Base-by-base conservation (phyloP, 1,140 invertebrate species). In the Bombyx mori region DNA sequence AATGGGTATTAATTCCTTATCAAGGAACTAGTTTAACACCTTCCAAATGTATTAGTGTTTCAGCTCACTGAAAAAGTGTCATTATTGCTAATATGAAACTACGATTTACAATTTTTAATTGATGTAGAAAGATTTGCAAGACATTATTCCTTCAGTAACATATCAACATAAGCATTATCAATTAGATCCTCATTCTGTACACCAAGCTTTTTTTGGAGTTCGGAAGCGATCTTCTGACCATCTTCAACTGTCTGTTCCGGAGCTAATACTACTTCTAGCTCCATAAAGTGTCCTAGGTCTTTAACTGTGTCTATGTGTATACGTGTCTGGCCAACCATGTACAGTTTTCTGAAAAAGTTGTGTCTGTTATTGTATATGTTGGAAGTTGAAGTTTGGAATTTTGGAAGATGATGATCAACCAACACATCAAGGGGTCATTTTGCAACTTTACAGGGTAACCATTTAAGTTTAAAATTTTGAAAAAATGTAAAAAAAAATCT, bases 221-320 rank as follows among this genome's bases (percentile, higher is more conserved):
- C 88, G 10, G 91, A 72, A 3, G 94, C 94, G 57, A 96, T 93
- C 8, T 70, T 68, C 67, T 95, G 87, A n/a, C 94, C 95, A 52
- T 93, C 89, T 68, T 93, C 90, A 5, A 90, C 48, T 7, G 90
- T 90, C 73, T 96, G 92, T 53, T 92, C 89, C 8, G 93, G 90
- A 6, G 77, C 77, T 51, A 96, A 82, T 12, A 92, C 89, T 12
- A 97, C 96, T 89, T 98, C 97, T 46, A 98, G 88, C 88, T 98
- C 97, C 89, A 98, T 92, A 75, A 95, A 98, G 77, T 93, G 76
- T 6, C 97, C 97, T 10, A 98, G 88, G 53, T 88, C 89, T 67
- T 93, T 84, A 0, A 98, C 97, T 68, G 91, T 76, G 82, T 99
- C 97, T 62, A 98, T 88, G 79, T 98, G 97, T 44, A 99, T 90